A percentile compares a stretch with the other conserved stretches of the same genome.
These are phyloP conservation scores for Chrosomus eos DNA, from an alignment of 2,797 vertebrate genomes.

Conservation along the genomic window DNA sequence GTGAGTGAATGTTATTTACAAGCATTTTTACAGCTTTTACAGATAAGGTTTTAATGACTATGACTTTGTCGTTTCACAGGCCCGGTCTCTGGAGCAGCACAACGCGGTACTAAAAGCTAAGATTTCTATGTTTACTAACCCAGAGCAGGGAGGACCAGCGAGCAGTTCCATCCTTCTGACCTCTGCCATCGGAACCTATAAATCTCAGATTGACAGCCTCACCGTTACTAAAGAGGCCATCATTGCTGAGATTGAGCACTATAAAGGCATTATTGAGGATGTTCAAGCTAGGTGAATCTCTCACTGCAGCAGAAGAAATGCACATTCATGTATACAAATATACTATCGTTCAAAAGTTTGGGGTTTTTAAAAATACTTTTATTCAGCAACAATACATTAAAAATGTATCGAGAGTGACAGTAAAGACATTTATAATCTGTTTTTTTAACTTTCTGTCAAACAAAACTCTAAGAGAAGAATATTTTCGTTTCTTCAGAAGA, in stretches of 20 bases:
- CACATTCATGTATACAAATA: not conserved
- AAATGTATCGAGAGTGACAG: not conserved
- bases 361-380: not conserved
- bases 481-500: not conserved
- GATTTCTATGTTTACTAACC: slow-evolving; percentile 73
- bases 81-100: slow-evolving; percentile 71
- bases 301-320: not conserved
- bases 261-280: slow-evolving; percentile 69
- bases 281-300: slow-evolving; percentile 66
- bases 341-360: not conserved
- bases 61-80: slow-evolving; percentile 55
- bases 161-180: slow-evolving; percentile 69
- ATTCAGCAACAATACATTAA: not conserved
- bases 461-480: not conserved
- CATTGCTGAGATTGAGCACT: slow-evolving; percentile 72
- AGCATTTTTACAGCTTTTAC: not conserved
- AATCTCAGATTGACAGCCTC: slow-evolving; percentile 69
- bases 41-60: not conserved
- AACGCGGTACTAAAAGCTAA: slow-evolving; percentile 74
- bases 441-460: not conserved
- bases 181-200: slow-evolving; percentile 71
- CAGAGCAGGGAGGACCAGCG: slow-evolving; percentile 66
- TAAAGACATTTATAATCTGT: not conserved
- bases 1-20: slow-evolving; percentile 48
- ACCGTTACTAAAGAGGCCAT: slow-evolving; percentile 68